These are phyloP conservation scores for Oreochromis spilurus DNA, from an alignment of 2,113 vertebrate genomes.

Conservation along the genomic window DNA sequence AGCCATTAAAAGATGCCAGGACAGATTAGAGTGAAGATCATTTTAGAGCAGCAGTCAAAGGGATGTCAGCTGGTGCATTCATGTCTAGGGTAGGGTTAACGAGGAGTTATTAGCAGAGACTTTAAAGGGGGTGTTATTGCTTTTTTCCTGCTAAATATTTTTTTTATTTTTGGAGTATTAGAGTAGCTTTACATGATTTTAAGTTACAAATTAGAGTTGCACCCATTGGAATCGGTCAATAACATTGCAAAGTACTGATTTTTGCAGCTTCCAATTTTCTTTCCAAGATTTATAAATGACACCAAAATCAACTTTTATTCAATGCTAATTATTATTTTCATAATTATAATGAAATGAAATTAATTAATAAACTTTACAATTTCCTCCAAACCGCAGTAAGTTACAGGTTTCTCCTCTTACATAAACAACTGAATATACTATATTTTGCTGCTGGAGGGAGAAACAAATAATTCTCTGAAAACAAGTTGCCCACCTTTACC, in stretches of 20 bases:
- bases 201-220: background rate
- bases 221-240: background rate
- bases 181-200: background rate
- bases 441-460: background rate
- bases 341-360: background rate
- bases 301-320: background rate
- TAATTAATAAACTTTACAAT: background rate
- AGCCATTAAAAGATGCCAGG: constrained; percentile 31
- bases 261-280: background rate
- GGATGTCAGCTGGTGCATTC: background rate
- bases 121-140: background rate
- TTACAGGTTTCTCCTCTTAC: background rate
- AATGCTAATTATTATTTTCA: background rate
- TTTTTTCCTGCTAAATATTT: background rate
- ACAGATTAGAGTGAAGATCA: constrained; percentile 23
- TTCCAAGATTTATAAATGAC: background rate
- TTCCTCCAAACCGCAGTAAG: background rate
- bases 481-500: background rate
- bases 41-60: constrained; percentile 1
- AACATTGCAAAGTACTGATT: background rate
- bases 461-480: background rate
- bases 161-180: background rate
- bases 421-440: background rate
- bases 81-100: background rate
- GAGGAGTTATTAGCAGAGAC: background rate